Percentiles rank a stretch among this genome's conserved stretches.
phyloP scores from a whole-genome alignment of 2,888 invertebrate species.

The Drosophila cracens region DNA sequence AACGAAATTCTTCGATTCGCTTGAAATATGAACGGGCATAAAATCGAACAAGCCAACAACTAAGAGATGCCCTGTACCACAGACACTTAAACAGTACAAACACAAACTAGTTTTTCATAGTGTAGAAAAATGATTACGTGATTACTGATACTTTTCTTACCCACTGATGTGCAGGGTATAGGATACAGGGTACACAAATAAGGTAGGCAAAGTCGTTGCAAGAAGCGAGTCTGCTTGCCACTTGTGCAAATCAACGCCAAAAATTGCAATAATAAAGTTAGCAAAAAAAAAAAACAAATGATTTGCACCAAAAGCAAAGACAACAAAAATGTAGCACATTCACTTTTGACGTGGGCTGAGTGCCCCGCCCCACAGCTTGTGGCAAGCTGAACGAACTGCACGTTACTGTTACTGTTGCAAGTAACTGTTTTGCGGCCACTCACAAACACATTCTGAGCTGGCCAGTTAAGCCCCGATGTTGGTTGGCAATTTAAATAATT shows the following conservation, averaged over 20 bases:
- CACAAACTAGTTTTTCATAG: background rate
- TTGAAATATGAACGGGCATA: conserved; percentile 52
- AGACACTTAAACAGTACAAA: background rate
- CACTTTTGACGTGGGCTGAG: conserved; percentile 67
- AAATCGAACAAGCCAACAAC: background rate
- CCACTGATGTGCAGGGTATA: background rate
- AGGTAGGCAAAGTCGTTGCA: conserved; percentile 31
- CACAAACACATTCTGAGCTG: conserved; percentile 35
- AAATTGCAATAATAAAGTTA: conserved; percentile 72
- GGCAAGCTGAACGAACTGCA: conserved; percentile 43
- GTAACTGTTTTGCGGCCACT: conserved; percentile 41
- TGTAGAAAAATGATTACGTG: background rate
- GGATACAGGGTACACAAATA: background rate
- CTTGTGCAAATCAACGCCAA: conserved; percentile 57
- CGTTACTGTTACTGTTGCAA: conserved; percentile 57
- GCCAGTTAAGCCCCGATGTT: conserved; percentile 35
- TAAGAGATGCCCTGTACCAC: background rate
- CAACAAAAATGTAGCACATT: conserved; percentile 63
- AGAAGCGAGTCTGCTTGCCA: conserved; percentile 39
- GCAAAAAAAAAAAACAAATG: conserved; percentile 41
- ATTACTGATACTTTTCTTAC: background rate
- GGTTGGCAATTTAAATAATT: conserved; percentile 59
- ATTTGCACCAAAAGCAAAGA: conserved; percentile 44
- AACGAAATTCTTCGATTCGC: conserved; percentile 52
- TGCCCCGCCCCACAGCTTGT: conserved; percentile 66